Base-by-base conservation (phyloP, 2,888 invertebrate species). In the Clitarchus hookeri region DNA sequence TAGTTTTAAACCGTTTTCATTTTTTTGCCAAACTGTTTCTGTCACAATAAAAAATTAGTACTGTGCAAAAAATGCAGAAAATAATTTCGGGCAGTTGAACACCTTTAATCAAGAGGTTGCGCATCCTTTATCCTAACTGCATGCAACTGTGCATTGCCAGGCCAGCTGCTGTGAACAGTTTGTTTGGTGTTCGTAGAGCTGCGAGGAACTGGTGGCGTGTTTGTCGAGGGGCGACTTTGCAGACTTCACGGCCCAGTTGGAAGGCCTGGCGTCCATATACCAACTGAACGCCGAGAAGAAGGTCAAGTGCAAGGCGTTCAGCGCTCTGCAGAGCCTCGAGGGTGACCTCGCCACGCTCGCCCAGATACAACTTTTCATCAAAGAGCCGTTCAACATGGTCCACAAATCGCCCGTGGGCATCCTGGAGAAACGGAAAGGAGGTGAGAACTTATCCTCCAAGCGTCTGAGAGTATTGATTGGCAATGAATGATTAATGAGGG, bases 251-350 rank as follows among this genome's bases (percentile, higher is more conserved):
- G 95, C 96, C 12, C 98, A 99, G 91, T 91, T 99, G n/a, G 97
- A 98, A 91, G 94, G 98, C 0, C 93, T 98, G 27, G 96, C 96
- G 27, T 96, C 97, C 25, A 98, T 98, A 87, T 99, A 98, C 91
- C 97, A 98, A 91, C 92, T 99, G 19, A 97, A 97, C 92, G 97
- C 98, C 16, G 98, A 99, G 90, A 98, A 98, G 91, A 98, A 98
- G 92, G 95, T 97, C 13, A 98, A 98, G 92, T 96, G 96, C 88
- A 98, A 98, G 92, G 98, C 98, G 3, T 98, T 97, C 90, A 96
- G 96, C 90, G 98, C 98, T 23, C 92, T 99, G 85, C 97, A 97
- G 90, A 97, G 98, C 54, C 93, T 99, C 89, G 98, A 98, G 92
- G 95, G 96, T 36, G 98, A 99, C 92, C 93, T 99, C 86, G 95